phyloP scores from a whole-genome alignment of 2,888 invertebrate species.

The Pandemis corylana region DNA sequence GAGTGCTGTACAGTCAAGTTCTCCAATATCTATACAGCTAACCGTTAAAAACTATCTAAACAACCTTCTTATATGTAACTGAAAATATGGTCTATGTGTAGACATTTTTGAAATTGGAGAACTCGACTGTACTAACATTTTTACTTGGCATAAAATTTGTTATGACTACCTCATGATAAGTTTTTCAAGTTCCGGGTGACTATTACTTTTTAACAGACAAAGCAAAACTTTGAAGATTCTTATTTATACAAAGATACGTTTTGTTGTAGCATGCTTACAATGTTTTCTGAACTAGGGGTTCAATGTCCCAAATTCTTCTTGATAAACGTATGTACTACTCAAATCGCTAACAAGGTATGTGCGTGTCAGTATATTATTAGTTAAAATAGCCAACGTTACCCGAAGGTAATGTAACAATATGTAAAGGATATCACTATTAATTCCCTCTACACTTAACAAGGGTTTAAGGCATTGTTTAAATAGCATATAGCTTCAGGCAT shows the following conservation, averaged over 20 bases:
- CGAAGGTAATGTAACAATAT: conserved; percentile 29
- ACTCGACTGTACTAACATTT: no score
- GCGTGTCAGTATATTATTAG: conserved; percentile 18
- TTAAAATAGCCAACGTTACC: conserved; percentile 18
- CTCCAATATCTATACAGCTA: no score
- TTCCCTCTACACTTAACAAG: conserved; percentile 30
- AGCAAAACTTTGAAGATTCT: no score
- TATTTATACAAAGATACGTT: background rate
- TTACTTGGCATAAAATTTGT: no score
- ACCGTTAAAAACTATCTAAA: no score
- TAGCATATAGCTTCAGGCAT: conserved; percentile 25
- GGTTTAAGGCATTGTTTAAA: conserved; percentile 30
- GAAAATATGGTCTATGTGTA: no score
- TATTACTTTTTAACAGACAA: no score
- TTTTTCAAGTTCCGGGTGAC: no score
- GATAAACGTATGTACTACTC: background rate
- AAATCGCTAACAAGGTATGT: background rate
- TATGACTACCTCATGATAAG: no score
- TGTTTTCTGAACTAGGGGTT: background rate
- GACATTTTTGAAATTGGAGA: no score
- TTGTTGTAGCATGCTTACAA: background rate
- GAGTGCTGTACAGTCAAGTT: no score
- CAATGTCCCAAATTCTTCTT: background rate
- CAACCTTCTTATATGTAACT: no score
- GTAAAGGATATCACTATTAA: conserved; percentile 36